Conservation (phyloP, 2,888 invertebrate species). For the Pristionchus fissidentatus region DNA sequence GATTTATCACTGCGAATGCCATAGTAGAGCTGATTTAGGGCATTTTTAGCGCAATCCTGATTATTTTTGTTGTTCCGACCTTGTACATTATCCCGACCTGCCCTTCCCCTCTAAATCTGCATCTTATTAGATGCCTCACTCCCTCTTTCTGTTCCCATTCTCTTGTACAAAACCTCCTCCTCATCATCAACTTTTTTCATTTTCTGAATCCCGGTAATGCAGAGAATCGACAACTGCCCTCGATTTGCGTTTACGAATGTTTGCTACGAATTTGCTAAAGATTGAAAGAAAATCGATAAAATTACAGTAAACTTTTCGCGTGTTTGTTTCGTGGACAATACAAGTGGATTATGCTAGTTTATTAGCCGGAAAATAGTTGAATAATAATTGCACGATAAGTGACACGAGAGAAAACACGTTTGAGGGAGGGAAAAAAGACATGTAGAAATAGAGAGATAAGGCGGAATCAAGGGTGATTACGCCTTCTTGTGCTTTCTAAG, state of each 20-base stretch:
- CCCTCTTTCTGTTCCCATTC: no score
- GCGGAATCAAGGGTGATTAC: neutral
- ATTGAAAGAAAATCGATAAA: neutral
- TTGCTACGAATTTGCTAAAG: neutral
- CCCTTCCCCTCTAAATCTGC: neutral
- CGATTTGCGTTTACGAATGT: neutral
- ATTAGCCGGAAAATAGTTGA: no score
- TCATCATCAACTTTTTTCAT: neutral
- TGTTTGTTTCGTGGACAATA: no score
- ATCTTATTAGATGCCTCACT: conserved; percentile 19
- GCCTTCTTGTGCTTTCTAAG: neutral
- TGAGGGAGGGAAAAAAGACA: neutral
- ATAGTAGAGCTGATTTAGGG: no score
- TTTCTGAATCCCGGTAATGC: conserved; percentile 19
- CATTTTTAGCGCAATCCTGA: no score
- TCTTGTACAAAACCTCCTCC: neutral
- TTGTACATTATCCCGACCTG: neutral
- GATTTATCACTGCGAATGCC: neutral
- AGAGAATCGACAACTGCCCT: conserved; percentile 34
- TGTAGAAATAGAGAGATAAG: neutral
- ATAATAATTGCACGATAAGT: no score
- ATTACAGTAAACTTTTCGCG: no score
- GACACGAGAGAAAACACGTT: neutral
- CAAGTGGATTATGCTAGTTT: no score
- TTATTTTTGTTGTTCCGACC: neutral